Evolutionary conservation across 2,113 vertebrate genomes (phyloP).

Genomic region (Mormoops blainvillei): DNA sequence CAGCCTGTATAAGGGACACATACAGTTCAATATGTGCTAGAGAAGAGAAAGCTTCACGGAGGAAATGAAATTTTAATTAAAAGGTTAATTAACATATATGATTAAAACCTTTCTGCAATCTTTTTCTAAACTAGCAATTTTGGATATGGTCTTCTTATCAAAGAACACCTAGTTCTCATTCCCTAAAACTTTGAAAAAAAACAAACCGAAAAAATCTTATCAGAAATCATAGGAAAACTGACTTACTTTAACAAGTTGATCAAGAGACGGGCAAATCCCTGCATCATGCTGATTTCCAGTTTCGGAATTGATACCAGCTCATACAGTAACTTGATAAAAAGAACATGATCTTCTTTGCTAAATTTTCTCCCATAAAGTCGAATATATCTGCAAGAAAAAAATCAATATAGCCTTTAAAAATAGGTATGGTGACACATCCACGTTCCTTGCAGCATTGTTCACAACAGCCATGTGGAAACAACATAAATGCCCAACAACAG

Average conservation of each 20-base stretch:
- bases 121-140: slow-evolving; percentile 15
- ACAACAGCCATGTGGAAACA: neutral
- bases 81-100: neutral
- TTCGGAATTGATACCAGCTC: slow-evolving; percentile 94
- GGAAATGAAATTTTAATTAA: slow-evolving; percentile 7
- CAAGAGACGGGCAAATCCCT: slow-evolving; percentile 94
- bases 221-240: neutral
- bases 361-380: slow-evolving; percentile 98
- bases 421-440: neutral
- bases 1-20: neutral
- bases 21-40: neutral
- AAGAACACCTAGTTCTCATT: neutral
- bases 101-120: neutral
- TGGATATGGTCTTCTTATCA: neutral
- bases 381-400: slow-evolving; percentile 87
- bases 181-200: neutral
- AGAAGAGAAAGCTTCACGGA: neutral
- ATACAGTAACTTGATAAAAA: slow-evolving; percentile 95
- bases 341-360: slow-evolving; percentile 97
- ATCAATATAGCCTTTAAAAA: neutral
- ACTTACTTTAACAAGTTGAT: slow-evolving; percentile 97
- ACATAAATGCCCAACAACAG: neutral
- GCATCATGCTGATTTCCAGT: slow-evolving; percentile 99
- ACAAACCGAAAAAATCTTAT: neutral
- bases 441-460: neutral